Percentiles rank a stretch among this genome's conserved stretches.
phyloP scores from a whole-genome alignment of 2,113 vertebrate species.

The Saguinus midas region DNA sequence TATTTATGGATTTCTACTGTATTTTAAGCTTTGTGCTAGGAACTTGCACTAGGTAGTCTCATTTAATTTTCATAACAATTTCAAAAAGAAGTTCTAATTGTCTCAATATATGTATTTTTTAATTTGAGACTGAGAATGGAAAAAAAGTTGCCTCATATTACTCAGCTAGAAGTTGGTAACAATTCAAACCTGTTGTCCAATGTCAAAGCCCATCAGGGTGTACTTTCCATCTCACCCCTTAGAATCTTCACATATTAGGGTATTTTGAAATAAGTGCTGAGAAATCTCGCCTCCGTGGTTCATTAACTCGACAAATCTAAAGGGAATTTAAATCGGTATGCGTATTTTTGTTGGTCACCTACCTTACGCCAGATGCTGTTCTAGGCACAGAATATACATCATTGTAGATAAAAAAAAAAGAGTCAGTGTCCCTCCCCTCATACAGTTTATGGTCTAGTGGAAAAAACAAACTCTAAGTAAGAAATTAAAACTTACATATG shows the following conservation, averaged over 20 bases:
- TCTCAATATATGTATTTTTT: not conserved
- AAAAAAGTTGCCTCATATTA: not conserved
- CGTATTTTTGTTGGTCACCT: not conserved
- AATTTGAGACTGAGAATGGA: not conserved
- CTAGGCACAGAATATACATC: not conserved
- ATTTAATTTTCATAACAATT: not conserved
- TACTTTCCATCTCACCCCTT: not conserved
- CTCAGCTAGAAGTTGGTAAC: not conserved
- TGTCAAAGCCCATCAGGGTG: not conserved
- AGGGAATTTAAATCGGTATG: not conserved
- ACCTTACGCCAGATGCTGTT: not conserved
- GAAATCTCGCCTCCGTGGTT: not conserved
- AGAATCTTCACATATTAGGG: not conserved
- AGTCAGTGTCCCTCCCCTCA: not conserved
- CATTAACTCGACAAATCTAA: not conserved
- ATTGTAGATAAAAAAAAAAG: not conserved
- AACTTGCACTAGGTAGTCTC: not conserved
- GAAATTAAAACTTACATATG: not conserved
- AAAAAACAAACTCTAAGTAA: not conserved
- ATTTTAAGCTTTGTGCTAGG: not conserved
- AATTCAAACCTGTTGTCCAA: not conserved
- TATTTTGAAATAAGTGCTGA: not conserved
- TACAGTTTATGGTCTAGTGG: not conserved
- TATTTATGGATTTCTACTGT: not conserved
- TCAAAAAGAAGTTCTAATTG: not conserved